Evolutionary conservation across 2,888 invertebrate species (phyloP), one percentile per base, ranked within the genome.

Genomic region (Drosophila macrospina): DNA sequence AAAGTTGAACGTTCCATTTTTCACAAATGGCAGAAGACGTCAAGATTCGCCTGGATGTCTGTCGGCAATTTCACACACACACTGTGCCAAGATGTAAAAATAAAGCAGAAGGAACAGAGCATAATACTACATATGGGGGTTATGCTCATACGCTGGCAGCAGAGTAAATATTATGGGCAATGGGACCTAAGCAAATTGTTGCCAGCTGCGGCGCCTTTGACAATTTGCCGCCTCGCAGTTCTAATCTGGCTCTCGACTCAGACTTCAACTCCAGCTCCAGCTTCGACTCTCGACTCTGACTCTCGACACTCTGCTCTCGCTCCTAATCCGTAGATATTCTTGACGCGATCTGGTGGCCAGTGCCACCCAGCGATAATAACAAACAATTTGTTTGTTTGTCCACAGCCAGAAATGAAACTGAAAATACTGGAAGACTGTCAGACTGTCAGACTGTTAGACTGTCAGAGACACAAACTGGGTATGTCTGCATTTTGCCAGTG

Each of bases 381-480:
- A 85, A 85, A 87, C 85, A 87, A 85, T 87, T 85, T 87, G 87
- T 85, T 87, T 85, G 85, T 86, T 85, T 74, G 69, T 56, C 55
- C 61, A 51, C 65, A 41, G 52, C 59, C 4, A 41, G 7, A 41
- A 42, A 37, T 37, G 34, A 42, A 55, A 34, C 1, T 5, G n/a
- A 34, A 42, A 51, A 41, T 44, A 45, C 34, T 36, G 41, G 45
- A 41, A 42, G 44, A 45, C 39, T 47, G 61, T 41, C 47, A 60
- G 55, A 4, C 26, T n/a, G n/a, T n/a, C n/a, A n/a, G n/a, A 45
- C 34, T 36, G 41, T 41, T 36, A 42, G 42, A 45, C 39, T 47
- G 61, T 41, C 47, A 60, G 55, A 65, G 41, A 42, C 20, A 55
- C 42, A 55, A 55, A 28, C 52, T 41, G 48, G 64, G 56, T 42